phyloP scores from a whole-genome alignment of 1,140 invertebrate species.

The Mya arenaria region DNA sequence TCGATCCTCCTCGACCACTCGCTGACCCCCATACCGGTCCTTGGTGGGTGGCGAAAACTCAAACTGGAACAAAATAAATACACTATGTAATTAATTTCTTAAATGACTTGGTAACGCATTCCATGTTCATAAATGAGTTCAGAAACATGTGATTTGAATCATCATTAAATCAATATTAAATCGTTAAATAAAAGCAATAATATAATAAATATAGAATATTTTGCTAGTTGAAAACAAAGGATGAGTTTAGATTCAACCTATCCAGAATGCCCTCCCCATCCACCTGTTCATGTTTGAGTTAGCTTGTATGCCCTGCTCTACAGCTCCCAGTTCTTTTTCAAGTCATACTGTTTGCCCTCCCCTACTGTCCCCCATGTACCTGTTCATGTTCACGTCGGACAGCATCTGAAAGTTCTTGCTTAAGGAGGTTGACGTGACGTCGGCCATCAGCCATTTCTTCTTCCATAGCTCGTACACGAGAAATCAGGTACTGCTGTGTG shows the following conservation, averaged over 20 bases:
- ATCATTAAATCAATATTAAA: no score
- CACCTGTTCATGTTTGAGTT: no score
- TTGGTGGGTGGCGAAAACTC: conserved; percentile 25
- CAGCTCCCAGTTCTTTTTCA: no score
- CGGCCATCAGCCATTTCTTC: conserved; percentile 71
- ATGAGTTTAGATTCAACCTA: no score
- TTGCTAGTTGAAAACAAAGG: neutral
- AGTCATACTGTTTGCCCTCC: no score
- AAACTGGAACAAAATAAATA: conserved; percentile 26
- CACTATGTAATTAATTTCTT: no score
- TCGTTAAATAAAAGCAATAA: no score
- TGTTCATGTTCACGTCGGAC: conserved; percentile 73
- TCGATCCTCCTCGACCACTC: conserved; percentile 3
- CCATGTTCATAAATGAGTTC: neutral
- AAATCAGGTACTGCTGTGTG: conserved; percentile 69
- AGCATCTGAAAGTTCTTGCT: conserved; percentile 75
- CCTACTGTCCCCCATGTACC: conserved; percentile 60
- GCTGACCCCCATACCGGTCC: conserved; percentile 19
- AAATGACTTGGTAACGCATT: no score
- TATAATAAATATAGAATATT: neutral
- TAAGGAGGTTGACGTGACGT: conserved; percentile 72
- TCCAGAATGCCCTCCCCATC: no score
- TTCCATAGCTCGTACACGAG: conserved; percentile 68
- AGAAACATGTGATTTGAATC: no score
- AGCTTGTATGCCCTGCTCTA: no score